phyloP scores from a whole-genome alignment of 2,797 vertebrate genomes.

The Diplodus sargus region DNA sequence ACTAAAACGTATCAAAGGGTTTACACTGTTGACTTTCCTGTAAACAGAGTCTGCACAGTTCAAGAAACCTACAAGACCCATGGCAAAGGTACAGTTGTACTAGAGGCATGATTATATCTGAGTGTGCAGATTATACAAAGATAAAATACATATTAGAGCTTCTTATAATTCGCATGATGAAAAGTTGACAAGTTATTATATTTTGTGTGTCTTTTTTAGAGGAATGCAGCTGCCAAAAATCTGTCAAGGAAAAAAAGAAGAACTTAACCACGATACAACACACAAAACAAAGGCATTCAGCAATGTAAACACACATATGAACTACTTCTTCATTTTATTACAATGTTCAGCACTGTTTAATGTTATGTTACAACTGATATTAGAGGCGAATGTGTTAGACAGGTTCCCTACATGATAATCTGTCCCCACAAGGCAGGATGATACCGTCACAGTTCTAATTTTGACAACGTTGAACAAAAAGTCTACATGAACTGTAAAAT shows the following conservation, averaged over 20 bases:
- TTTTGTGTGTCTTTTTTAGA: conserved; percentile 61
- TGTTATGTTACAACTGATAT: conserved; percentile 25
- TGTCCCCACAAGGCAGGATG: neutral
- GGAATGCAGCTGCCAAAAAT: conserved; percentile 47
- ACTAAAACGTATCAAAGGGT: neutral
- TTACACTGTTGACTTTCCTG: conserved; percentile 17
- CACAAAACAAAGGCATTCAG: neutral
- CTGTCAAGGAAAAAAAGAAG: conserved; percentile 70
- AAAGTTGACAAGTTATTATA: neutral
- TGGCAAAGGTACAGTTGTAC: conserved; percentile 73
- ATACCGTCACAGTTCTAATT: conserved; percentile 11
- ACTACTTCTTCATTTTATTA: neutral
- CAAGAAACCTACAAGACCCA: conserved; percentile 76
- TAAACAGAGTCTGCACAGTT: conserved; percentile 85
- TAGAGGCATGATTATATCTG: neutral
- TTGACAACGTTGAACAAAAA: neutral
- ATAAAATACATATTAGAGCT: neutral
- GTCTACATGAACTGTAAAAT: neutral
- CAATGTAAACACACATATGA: neutral
- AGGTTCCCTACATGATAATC: neutral
- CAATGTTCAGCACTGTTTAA: conserved; percentile 26
- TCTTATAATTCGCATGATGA: neutral
- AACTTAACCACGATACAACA: conserved; percentile 25
- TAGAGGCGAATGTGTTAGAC: conserved; percentile 15
- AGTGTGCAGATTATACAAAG: neutral